Conservation (phyloP, 2,797 vertebrate genomes). For the Diceros bicornis region DNA sequence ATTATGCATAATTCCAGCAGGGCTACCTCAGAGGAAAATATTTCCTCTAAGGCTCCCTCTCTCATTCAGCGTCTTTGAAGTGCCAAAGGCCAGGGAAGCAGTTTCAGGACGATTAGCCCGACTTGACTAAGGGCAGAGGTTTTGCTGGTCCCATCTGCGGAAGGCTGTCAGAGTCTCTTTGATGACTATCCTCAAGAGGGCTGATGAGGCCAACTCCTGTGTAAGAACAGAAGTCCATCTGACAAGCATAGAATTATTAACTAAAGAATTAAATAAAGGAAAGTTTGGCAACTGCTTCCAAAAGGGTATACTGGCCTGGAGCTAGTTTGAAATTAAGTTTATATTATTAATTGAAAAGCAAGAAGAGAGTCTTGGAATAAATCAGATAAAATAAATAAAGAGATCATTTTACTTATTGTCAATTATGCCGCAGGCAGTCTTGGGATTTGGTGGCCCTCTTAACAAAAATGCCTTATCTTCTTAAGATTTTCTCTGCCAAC, state of each 20-base stretch:
- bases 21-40: constrained; percentile 16
- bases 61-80: not conserved
- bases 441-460: constrained; percentile 64
- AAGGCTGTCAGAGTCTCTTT: not conserved
- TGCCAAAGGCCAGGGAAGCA: not conserved
- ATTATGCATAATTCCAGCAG: constrained; percentile 44
- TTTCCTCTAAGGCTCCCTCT: not conserved
- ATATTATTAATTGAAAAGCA: constrained; percentile 77
- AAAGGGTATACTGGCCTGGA: constrained; percentile 52
- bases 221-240: constrained; percentile 41
- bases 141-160: constrained; percentile 28
- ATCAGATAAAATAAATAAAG: constrained; percentile 75
- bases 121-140: constrained; percentile 11
- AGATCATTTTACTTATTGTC: constrained; percentile 67
- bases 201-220: not conserved
- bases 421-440: constrained; percentile 31
- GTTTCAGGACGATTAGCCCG: not conserved
- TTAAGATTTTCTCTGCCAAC: constrained; percentile 55
- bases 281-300: constrained; percentile 58
- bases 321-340: constrained; percentile 78
- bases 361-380: constrained; percentile 67
- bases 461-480: constrained; percentile 71
- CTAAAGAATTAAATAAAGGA: constrained; percentile 68
- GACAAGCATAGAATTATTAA: constrained; percentile 67
- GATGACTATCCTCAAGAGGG: not conserved